Conservation (phyloP, 2,113 vertebrate genomes). For the Pituophis catenifer region DNA sequence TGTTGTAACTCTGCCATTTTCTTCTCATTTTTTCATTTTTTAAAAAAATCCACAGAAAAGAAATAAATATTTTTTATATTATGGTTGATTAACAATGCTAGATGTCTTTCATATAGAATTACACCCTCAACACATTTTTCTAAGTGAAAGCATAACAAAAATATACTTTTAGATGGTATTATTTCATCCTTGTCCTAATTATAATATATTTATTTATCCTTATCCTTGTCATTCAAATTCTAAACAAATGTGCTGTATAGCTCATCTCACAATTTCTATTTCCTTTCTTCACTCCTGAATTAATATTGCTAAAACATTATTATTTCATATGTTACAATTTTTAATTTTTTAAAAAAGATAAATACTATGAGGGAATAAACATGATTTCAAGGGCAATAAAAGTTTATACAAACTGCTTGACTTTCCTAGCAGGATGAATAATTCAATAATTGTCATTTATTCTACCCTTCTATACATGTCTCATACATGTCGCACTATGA, state of each 20-base stretch:
- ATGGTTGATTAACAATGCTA: neutral
- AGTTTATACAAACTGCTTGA: slow-evolving; percentile 5
- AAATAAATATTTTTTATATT: neutral
- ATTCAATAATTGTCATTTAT: slow-evolving; percentile 2
- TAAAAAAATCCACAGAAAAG: neutral
- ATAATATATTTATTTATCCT: neutral
- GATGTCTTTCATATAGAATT: neutral
- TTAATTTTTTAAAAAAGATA: neutral
- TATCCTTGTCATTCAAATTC: neutral
- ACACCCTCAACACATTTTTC: no score
- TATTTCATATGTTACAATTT: neutral
- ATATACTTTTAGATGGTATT: no score
- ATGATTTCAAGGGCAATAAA: neutral
- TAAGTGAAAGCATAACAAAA: no score
- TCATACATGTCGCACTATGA: neutral
- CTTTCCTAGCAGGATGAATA: neutral
- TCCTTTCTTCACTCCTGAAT: neutral
- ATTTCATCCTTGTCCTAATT: no score
- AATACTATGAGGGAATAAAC: neutral
- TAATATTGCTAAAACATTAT: slow-evolving; percentile 10
- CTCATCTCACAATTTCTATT: neutral
- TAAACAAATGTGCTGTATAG: neutral
- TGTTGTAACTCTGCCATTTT: neutral
- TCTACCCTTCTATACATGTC: neutral
- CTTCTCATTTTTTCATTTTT: neutral